Evolutionary conservation across 2,113 vertebrate genomes (phyloP), one percentile per base, ranked within the genome.

Genomic region (Orycteropus afer): DNA sequence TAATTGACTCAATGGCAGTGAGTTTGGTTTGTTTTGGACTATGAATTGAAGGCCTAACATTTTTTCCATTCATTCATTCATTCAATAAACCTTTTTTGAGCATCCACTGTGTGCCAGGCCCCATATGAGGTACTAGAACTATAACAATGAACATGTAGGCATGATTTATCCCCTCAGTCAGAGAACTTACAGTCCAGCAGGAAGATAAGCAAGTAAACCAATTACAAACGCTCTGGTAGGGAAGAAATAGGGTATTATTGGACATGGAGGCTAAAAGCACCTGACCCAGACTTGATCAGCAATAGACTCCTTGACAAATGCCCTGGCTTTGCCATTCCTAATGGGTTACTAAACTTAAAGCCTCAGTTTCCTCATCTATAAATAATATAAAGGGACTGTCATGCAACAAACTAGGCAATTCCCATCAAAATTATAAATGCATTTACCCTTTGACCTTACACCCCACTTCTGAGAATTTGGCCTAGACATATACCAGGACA

Each of bases 161-260:
- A 47, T 42, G 47, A 18, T 53, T 9, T 45, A 73, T 23, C n/a
- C 9, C 22, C 59, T 40, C 37, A 77, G 0, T 67, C 20, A n/a
- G 37, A 92, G 34, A 78, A 69, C 23, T 78, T 20, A 47, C 9
- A 77, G 47, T 37, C 10, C 25, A 84, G 79, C 14, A 87, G 59
- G 42, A 86, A 94, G 73, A 87, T 37, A 69, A 69, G 42, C 27
- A 77, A 92, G 42, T 69, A 92, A 94, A 67, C 13, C 90, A 88
- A 71, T 63, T 80, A 71, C 0, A 73, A 34, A 93, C 17, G 80
- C 27, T 91, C 88, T 69, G 20, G 20, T 55, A 18, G 1, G 4
- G 47, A 14, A 76, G 1, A 11, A 22, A 69, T 5, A 37, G 45
- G 2, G 59, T 45, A 34, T 47, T 78, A 57, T 5, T 4, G 8